Evolutionary conservation across 2,888 invertebrate genomes (phyloP).

Genomic region (Phasia obesa): DNA sequence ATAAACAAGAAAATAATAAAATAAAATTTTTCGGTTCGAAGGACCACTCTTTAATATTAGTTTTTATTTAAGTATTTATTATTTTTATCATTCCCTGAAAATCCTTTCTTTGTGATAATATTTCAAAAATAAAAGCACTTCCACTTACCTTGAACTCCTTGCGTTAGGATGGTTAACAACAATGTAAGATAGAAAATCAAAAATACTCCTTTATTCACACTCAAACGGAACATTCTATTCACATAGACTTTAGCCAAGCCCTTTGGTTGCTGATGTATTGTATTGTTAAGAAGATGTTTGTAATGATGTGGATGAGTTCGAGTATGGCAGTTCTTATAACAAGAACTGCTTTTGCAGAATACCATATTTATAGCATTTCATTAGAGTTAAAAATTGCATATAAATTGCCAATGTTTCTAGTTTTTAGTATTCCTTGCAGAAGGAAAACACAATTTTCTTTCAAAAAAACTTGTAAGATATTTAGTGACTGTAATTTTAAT

Average conservation of each 20-base stretch:
- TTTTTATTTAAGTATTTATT: no score
- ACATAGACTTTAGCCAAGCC: conserved; percentile 3
- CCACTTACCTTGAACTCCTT: conserved; percentile 65
- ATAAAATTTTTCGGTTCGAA: no score
- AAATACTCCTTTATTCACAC: conserved; percentile 38
- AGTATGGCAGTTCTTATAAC: conserved; percentile 46
- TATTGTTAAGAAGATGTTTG: not conserved
- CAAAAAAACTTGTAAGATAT: conserved; percentile 27
- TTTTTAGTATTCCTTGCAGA: not conserved
- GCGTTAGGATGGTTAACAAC: conserved; percentile 48
- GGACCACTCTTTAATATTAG: no score
- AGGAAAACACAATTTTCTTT: not conserved
- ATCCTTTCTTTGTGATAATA: not conserved
- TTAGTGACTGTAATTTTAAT: conserved; percentile 33
- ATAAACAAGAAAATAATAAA: no score
- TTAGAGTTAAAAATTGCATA: not conserved
- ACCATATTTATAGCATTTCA: conserved; percentile 65
- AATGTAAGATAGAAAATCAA: conserved; percentile 48
- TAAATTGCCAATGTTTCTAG: conserved; percentile 7
- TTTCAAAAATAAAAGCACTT: not conserved
- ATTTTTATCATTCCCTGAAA: not conserved
- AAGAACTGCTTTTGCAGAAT: conserved; percentile 53
- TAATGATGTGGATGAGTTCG: conserved; percentile 47
- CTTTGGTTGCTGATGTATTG: conserved; percentile 6
- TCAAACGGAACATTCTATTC: conserved; percentile 54